Base-by-base conservation (phyloP, 2,113 vertebrate species). In the Tricholaema leucomelas region DNA sequence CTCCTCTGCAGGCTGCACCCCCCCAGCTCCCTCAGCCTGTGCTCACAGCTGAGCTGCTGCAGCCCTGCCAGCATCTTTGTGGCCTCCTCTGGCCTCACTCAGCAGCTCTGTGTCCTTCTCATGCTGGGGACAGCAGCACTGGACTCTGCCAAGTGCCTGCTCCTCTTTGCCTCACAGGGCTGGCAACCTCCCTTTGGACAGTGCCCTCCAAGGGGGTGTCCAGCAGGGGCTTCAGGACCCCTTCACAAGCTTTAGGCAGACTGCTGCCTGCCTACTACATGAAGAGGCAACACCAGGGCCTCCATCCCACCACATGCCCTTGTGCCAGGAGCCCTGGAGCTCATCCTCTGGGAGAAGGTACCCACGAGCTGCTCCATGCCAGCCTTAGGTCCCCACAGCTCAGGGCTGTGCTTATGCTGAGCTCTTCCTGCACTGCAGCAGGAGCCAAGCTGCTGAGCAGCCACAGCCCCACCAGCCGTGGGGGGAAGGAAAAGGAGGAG, bases 351-450 rank as follows among this genome's bases (percentile, higher is more conserved):
- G 9, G 38, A 60, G 50, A 72, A 64, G 21, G 46, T 25, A 64
- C 50, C 40, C 0, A 0, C 67, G n/a, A 42, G 6, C 31, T 36
- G 28, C 76, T 35, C 30, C 21, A 72, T 44, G 4, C 5, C 1
- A 12, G 48, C 24, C 67, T 58, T n/a, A 83, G 75, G n/a, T 35
- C 9, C 1, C 50, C 35, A 25, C 16, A 58, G 21, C 48, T 81
- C 18, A 6, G 58, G 11, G 4, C 31, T 7, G 3, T 9, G 54
- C 35, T 88, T 40, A 67, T 3, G 1, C 42, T 0, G 0, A 65
- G 52, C 46, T 71, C 46, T 75, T 60, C 66, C 54, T 4, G 19
- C 24, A 63, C 61, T 20, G 31, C 61, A 66, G 44, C 0, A 0
- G 38, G 42, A 3, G 28, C 28, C n/a, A 42, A 72, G 72, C 28